phyloP scores from a whole-genome alignment of 2,113 vertebrate genomes.

The Gallinago jamesoni region DNA sequence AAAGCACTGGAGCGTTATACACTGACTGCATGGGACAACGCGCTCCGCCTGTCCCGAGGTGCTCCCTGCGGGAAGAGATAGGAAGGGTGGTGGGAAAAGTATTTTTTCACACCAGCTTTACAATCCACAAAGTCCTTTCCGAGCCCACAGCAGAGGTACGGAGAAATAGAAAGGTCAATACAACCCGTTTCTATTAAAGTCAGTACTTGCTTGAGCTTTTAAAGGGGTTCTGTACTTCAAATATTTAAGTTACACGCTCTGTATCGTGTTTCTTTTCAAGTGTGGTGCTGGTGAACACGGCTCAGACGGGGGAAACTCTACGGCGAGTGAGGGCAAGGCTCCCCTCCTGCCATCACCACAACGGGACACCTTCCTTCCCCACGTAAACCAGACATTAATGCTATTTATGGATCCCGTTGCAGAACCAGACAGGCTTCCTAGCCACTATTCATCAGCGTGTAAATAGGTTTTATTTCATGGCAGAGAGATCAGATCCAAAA shows the following conservation, averaged over 20 bases:
- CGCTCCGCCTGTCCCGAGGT: background rate
- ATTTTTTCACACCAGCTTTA: background rate
- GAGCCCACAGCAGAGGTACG: background rate
- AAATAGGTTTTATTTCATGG: background rate
- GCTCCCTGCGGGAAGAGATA: background rate
- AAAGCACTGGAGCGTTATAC: background rate
- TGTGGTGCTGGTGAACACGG: background rate
- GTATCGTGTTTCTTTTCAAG: background rate
- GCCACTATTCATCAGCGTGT: slow-evolving; percentile 19
- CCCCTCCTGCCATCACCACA: background rate
- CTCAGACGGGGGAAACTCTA: background rate
- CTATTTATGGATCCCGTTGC: slow-evolving; percentile 37
- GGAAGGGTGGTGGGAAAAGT: background rate
- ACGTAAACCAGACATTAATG: slow-evolving; percentile 26
- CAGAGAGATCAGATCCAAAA: background rate
- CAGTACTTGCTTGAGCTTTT: background rate
- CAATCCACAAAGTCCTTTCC: background rate
- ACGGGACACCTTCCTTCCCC: slow-evolving; percentile 21
- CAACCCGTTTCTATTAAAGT: background rate
- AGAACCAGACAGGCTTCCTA: slow-evolving; percentile 33
- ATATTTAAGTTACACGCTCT: background rate
- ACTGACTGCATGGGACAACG: background rate
- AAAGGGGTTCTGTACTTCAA: background rate
- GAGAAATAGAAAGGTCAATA: background rate
- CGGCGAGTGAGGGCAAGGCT: background rate